Conservation (phyloP, 2,113 vertebrate genomes). For the Casuarius casuarius region DNA sequence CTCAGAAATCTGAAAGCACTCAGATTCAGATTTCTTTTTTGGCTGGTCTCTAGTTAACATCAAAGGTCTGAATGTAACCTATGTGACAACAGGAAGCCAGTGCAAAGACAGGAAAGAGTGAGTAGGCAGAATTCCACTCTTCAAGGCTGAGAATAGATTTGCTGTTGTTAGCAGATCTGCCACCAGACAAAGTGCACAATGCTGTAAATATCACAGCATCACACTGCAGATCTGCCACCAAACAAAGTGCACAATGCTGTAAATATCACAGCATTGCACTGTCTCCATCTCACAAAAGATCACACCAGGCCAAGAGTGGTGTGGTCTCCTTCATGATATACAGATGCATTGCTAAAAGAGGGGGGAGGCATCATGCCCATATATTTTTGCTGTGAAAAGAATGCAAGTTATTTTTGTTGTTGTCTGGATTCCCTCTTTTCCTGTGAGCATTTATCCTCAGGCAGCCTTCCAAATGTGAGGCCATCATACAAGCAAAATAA, state of each 20-base stretch:
- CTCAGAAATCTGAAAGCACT: neutral
- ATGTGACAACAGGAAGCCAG: neutral
- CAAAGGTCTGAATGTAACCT: neutral
- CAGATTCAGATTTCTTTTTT: neutral
- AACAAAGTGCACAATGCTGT: neutral
- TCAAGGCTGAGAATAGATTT: conserved; percentile 47
- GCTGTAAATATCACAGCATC: conserved; percentile 45
- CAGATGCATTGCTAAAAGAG: neutral
- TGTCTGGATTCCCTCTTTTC: conserved; percentile 2
- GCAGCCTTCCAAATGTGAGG: conserved; percentile 40
- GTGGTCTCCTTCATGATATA: neutral
- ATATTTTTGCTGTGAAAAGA: neutral
- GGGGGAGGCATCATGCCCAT: neutral
- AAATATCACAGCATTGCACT: conserved; percentile 45
- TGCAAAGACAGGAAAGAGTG: neutral
- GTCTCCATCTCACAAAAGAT: neutral
- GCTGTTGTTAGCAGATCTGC: conserved; percentile 38
- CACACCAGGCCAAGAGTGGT: neutral
- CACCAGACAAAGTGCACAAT: neutral
- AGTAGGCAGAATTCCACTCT: conserved; percentile 48
- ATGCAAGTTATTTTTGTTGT: conserved; percentile 15
- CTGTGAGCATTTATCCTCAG: neutral
- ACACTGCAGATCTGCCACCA: conserved; percentile 21
- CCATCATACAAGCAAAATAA: neutral
- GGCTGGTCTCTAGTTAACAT: neutral